Percentiles rank a stretch among this genome's conserved stretches.
phyloP scores from a whole-genome alignment of 2,113 vertebrate species.

The Hippocampus barbouri region DNA sequence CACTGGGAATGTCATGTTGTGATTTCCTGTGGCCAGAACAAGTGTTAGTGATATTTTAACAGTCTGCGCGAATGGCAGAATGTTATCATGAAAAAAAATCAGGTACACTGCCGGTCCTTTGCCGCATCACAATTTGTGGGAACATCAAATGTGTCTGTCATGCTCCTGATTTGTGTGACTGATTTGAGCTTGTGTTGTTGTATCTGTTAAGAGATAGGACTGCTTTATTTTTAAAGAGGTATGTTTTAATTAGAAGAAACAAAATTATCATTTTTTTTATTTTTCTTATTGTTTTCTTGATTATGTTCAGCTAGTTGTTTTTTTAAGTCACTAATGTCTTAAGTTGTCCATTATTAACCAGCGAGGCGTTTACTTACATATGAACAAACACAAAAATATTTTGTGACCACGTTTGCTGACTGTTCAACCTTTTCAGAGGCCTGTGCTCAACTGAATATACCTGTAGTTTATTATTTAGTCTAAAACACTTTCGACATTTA shows the following conservation, averaged over 20 bases:
- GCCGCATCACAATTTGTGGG: too few relatives aligned
- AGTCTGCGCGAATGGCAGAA: slow-evolving; percentile 12
- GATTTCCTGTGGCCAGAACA: not conserved
- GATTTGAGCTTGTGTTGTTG: too few relatives aligned
- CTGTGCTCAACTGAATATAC: not conserved
- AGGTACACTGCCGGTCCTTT: too few relatives aligned
- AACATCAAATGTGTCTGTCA: too few relatives aligned
- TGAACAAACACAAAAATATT: not conserved
- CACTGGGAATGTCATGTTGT: not conserved
- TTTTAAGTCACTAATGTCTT: not conserved
- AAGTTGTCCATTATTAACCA: not conserved
- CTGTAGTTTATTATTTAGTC: slow-evolving; percentile 32
- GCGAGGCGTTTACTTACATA: not conserved
- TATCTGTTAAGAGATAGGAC: too few relatives aligned
- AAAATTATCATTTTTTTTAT: too few relatives aligned
- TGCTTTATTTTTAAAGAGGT: too few relatives aligned
- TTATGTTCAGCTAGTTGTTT: too few relatives aligned
- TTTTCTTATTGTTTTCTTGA: too few relatives aligned
- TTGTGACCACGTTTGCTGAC: not conserved
- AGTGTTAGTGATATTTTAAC: slow-evolving; percentile 5
- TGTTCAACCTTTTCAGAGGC: not conserved
- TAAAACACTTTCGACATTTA: slow-evolving; percentile 16
- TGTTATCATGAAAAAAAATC: not conserved
- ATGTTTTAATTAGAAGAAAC: too few relatives aligned
- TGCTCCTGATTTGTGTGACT: too few relatives aligned